Evolutionary conservation across 2,888 invertebrate species (phyloP).

Genomic region (Encarsia formosa): DNA sequence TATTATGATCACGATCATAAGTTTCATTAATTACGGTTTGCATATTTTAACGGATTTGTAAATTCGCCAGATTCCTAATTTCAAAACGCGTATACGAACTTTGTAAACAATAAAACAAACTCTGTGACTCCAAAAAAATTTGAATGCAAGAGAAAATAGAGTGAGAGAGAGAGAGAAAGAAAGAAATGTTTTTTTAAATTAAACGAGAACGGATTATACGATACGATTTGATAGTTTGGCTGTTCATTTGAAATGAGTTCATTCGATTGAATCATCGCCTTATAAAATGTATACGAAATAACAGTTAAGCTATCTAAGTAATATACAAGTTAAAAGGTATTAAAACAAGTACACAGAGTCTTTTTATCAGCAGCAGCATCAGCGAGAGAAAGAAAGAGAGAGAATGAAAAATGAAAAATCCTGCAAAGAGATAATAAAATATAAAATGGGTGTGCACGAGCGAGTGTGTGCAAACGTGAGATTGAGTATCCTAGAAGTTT

Average conservation of each 20-base stretch:
- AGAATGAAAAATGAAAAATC: conserved; percentile 4
- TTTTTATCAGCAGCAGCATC: conserved; percentile 44
- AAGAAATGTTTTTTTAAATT: too few species aligned
- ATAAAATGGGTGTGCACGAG: conserved; percentile 16
- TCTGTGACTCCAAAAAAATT: conserved; percentile 19
- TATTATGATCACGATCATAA: conserved; percentile 20
- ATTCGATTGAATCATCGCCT: conserved; percentile 53
- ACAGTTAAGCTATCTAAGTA: conserved; percentile 51
- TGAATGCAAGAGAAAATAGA: too few species aligned
- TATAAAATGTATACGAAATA: conserved; percentile 54
- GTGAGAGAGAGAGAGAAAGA: conserved; percentile 3
- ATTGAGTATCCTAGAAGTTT: too few species aligned
- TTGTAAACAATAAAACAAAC: conserved; percentile 15
- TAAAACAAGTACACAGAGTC: conserved; percentile 42
- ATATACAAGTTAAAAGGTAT: conserved; percentile 50
- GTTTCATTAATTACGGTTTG: conserved; percentile 14
- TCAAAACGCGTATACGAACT: conserved; percentile 26
- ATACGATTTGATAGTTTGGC: conserved; percentile 43
- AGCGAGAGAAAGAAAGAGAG: conserved; percentile 35
- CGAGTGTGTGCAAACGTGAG: conserved; percentile 14
- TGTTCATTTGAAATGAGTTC: conserved; percentile 50
- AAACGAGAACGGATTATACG: conserved; percentile 25
- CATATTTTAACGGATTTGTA: conserved; percentile 13
- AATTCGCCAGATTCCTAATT: conserved; percentile 17
- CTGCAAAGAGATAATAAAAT: background rate